These are phyloP conservation scores for Drosophila siamana DNA, from an alignment of 2,888 invertebrate genomes.

Conservation along the genomic window DNA sequence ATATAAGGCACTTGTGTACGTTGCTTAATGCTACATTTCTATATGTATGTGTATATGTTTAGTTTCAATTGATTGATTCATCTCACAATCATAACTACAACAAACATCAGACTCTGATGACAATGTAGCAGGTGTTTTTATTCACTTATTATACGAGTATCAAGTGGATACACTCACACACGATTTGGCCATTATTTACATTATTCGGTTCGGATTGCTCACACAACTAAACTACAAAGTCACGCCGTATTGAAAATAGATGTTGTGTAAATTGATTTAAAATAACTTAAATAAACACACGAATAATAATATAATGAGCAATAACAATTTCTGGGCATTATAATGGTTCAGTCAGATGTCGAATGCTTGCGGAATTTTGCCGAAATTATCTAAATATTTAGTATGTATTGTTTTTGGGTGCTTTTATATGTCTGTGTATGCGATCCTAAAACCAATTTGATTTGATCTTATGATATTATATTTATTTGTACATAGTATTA, in stretches of 20 bases:
- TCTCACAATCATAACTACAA: conserved; percentile 21
- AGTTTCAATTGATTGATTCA: conserved; percentile 13
- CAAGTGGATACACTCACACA: conserved; percentile 24
- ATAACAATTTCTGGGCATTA: conserved; percentile 16
- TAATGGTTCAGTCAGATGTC: conserved; percentile 22
- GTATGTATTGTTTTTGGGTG: background rate
- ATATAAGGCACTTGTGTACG: conserved; percentile 41
- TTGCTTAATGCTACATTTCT: background rate
- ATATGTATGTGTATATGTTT: background rate
- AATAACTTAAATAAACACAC: conserved; percentile 60
- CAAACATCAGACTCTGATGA: conserved; percentile 34
- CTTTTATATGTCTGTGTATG: too few species aligned
- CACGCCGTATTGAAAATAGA: conserved; percentile 36
- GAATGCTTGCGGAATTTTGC: conserved; percentile 10
- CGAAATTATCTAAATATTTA: background rate
- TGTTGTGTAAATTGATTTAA: conserved; percentile 69
- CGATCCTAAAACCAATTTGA: background rate
- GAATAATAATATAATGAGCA: conserved; percentile 27
- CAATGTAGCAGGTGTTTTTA: conserved; percentile 32
- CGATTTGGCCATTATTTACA: conserved; percentile 49
- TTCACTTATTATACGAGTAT: conserved; percentile 31
- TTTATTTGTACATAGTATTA: conserved; percentile 43
- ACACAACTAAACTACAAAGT: conserved; percentile 31
- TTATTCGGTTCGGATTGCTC: conserved; percentile 33
- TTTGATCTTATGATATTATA: conserved; percentile 8